Percentiles rank a stretch among this genome's conserved stretches.
phyloP scores from a whole-genome alignment of 1,140 invertebrate species.

The Triops longicaudatus region DNA sequence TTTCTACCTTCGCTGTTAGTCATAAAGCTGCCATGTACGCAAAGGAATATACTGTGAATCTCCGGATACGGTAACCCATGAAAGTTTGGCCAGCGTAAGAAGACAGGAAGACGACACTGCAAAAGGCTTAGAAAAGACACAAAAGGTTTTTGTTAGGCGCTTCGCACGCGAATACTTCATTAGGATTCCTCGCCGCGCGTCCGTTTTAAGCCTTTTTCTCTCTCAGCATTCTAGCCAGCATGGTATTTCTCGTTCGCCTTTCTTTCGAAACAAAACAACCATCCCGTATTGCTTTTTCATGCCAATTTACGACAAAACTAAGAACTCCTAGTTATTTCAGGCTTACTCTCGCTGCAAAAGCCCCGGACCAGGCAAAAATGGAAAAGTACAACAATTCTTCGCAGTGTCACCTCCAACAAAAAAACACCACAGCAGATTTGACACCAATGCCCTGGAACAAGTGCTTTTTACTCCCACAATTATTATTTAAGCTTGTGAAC shows the following conservation, averaged over 20 bases:
- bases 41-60: too few species aligned
- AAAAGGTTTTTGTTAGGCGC: background rate
- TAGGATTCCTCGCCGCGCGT: background rate
- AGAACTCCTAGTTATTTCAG: background rate
- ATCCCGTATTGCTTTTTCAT: background rate
- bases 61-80: too few species aligned
- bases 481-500: too few species aligned
- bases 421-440: background rate
- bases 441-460: background rate
- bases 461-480: background rate
- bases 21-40: too few species aligned
- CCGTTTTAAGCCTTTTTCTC: background rate
- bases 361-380: background rate
- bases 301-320: background rate
- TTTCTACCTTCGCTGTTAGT: too few species aligned
- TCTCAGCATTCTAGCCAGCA: background rate
- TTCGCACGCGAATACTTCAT: background rate
- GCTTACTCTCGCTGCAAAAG: background rate
- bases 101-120: background rate
- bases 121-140: background rate
- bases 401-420: background rate
- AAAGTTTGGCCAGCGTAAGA: background rate
- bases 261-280: background rate
- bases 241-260: background rate
- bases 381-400: background rate